These are phyloP conservation scores for Probosciger aterrimus DNA, from an alignment of 2,113 vertebrate species.

Conservation along the genomic window DNA sequence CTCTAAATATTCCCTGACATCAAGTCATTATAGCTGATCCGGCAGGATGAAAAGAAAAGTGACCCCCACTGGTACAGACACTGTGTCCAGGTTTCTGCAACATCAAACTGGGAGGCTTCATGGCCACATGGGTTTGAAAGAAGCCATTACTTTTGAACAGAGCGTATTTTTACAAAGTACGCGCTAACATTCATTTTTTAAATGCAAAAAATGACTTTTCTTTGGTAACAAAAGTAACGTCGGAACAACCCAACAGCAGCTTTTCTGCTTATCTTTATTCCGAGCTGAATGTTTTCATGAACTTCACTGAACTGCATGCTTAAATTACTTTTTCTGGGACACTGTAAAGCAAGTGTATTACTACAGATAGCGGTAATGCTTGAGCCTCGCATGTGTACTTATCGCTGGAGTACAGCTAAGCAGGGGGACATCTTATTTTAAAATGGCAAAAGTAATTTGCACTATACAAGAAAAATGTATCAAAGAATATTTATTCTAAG, in stretches of 20 bases:
- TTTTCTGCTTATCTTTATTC: not conserved
- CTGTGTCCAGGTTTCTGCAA: conserved; percentile 64
- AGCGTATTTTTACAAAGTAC: not conserved
- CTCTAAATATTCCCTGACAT: conserved; percentile 52
- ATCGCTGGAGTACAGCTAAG: not conserved
- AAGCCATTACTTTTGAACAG: conserved; percentile 54
- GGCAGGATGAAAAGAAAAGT: conserved; percentile 69
- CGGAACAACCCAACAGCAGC: not conserved
- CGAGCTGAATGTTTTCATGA: not conserved
- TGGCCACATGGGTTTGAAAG: conserved; percentile 66
- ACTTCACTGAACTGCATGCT: not conserved
- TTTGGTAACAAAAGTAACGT: not conserved
- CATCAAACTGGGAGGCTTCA: conserved; percentile 51
- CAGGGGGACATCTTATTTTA: not conserved
- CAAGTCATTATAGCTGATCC: conserved; percentile 66
- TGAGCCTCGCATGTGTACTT: not conserved
- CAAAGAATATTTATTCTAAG: not conserved
- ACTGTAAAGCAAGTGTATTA: not conserved
- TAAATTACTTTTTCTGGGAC: conserved; percentile 30
- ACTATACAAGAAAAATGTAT: not conserved
- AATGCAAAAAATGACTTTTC: not conserved
- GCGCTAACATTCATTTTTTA: not conserved
- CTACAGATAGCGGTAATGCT: not conserved
- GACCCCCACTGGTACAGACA: conserved; percentile 56
- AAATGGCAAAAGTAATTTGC: not conserved